Evolutionary conservation across 2,888 invertebrate species (phyloP), one percentile per base, ranked within the genome.

Genomic region (Diachrysia chrysitis): DNA sequence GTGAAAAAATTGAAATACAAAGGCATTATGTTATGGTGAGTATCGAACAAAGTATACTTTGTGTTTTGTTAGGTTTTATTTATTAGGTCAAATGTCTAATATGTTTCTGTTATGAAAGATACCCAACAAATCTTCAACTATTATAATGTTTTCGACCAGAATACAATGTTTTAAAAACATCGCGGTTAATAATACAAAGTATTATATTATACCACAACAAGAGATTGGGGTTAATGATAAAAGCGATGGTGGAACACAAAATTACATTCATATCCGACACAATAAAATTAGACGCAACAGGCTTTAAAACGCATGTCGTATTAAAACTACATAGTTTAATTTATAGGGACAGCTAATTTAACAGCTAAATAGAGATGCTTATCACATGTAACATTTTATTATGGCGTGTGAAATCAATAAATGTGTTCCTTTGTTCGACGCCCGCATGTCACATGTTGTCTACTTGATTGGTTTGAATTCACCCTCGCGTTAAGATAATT

Each of bases 21-120:
- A 96, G 98, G 94, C 98, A 98, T 96, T 98, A 98, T 95, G 98
- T 98, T 83, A 98, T 98, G 98, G 98, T 98, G 94, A 97, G 97
- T 94, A 77, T 42, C n/a, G 6, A 42, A 42, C 2, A 66, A 66
- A 16, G 58, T 64, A 53, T 48, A 59, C 53, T 32, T 42, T 54
- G 10, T 17, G 9, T 51, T 56, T 35, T 32, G 12, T 35, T 23
- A 32, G 19, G 51, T 21, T 51, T 21, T 14, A 35, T 35, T 60
- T 19, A 21, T 51, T 21, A 21, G 17, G 17, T 51, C 21, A 51
- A 25, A 23, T 53, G 23, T 23, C 21, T 6, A 25, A 54, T 21
- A 25, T 14, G 16, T 25, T 16, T 16, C 7, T 25, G 25, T 25
- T 54, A 54, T 54, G 14, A 7, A 16, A 54, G 16, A 35, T 14